A percentile compares a stretch with the other conserved stretches of the same genome.
These are phyloP conservation scores for Neosalanx taihuensis DNA, from an alignment of 2,797 vertebrate species.

Conservation along the genomic window DNA sequence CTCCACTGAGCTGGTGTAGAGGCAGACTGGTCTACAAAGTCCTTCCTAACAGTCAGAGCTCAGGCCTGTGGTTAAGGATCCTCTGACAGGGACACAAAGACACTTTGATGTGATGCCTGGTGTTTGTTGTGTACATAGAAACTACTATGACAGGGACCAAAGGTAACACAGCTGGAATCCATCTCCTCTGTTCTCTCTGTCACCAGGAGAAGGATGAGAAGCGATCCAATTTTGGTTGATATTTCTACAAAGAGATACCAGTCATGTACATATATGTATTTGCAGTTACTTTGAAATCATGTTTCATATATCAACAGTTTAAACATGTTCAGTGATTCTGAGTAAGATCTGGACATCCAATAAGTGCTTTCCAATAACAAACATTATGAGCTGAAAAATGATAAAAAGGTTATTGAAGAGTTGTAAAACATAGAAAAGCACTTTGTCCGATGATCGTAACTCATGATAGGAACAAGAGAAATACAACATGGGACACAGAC, in stretches of 20 bases:
- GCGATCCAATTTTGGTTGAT: slow-evolving; percentile 32
- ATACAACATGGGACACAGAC: slow-evolving; percentile 31
- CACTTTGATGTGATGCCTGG: background rate
- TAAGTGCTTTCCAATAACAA: slow-evolving; percentile 52
- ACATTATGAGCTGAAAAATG: background rate
- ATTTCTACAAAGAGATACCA: slow-evolving; percentile 30
- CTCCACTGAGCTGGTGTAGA: background rate
- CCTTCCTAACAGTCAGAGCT: background rate
- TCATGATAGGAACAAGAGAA: slow-evolving; percentile 29
- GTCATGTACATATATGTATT: slow-evolving; percentile 58
- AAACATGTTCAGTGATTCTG: slow-evolving; percentile 34
- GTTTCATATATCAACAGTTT: slow-evolving; percentile 45
- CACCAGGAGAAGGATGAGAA: slow-evolving; percentile 19
- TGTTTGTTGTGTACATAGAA: slow-evolving; percentile 24
- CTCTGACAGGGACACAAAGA: slow-evolving; percentile 6
- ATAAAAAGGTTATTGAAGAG: slow-evolving; percentile 37
- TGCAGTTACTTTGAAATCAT: slow-evolving; percentile 44
- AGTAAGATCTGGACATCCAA: slow-evolving; percentile 44
- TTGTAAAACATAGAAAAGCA: slow-evolving; percentile 61
- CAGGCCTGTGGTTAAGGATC: slow-evolving; percentile 6
- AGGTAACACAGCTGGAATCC: slow-evolving; percentile 46
- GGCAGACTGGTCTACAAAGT: background rate
- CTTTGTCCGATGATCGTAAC: slow-evolving; percentile 64
- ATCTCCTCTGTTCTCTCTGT: slow-evolving; percentile 26
- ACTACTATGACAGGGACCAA: slow-evolving; percentile 43